Conservation (phyloP, 2,888 invertebrate species). For the Gisinianus flammeolus region DNA sequence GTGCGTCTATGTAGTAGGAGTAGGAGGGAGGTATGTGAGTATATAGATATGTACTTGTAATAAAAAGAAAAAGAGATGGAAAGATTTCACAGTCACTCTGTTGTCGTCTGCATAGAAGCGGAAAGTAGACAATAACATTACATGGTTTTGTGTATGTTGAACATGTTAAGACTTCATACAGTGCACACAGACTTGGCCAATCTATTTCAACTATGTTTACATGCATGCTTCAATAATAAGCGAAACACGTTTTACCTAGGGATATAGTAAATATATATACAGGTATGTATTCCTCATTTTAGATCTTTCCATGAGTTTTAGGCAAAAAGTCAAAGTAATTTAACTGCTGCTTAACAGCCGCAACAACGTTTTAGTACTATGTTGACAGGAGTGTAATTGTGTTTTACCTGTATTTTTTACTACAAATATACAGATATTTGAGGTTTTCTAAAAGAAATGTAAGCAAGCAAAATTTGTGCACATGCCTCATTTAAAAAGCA, state of each 20-base stretch:
- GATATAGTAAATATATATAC: not conserved
- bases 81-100: conserved; percentile 22
- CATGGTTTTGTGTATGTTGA: not conserved
- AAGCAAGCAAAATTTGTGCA: too few species aligned
- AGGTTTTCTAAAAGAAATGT: too few species aligned
- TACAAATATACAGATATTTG: too few species aligned
- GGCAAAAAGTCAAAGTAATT: not conserved
- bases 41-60: too few species aligned
- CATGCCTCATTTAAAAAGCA: too few species aligned
- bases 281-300: too few species aligned
- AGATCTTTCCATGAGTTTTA: not conserved
- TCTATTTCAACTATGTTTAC: not conserved
- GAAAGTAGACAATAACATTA: conserved; percentile 19
- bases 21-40: not conserved
- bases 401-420: too few species aligned
- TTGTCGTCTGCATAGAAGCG: conserved; percentile 29
- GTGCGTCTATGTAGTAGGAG: not conserved
- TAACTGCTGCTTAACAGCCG: too few species aligned
- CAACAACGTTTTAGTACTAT: too few species aligned
- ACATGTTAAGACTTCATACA: not conserved
- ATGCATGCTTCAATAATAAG: too few species aligned
- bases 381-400: too few species aligned
- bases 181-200: not conserved
- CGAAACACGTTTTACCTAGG: not conserved
- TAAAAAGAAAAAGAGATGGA: conserved; percentile 6